phyloP scores from a whole-genome alignment of 2,888 invertebrate species.

The Schizaphis graminum region DNA sequence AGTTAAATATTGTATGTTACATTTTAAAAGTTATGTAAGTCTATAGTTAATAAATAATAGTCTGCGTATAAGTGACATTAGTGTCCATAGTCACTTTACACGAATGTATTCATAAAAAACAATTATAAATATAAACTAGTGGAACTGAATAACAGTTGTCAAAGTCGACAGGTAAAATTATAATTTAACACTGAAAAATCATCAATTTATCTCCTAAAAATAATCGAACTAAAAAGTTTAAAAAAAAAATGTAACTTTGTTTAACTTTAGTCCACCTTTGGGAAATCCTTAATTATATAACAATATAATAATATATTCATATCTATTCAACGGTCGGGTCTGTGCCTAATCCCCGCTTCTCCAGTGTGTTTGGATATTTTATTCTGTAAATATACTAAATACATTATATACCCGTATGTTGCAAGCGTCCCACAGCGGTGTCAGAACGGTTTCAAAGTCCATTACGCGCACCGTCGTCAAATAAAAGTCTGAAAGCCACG shows the following conservation, averaged over 20 bases:
- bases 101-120: background rate
- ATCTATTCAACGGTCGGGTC: background rate
- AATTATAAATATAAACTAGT: background rate
- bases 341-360: background rate
- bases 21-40: background rate
- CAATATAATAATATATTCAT: background rate
- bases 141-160: background rate
- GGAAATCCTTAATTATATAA: background rate
- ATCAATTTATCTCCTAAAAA: background rate
- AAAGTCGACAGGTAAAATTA: background rate
- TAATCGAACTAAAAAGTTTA: background rate
- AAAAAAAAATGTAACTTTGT: background rate
- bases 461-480: background rate
- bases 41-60: background rate
- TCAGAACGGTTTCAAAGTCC: slow-evolving; percentile 18
- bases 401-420: background rate
- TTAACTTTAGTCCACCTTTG: background rate
- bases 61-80: background rate
- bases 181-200: background rate
- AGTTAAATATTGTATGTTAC: background rate
- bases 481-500: background rate
- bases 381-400: slow-evolving; percentile 2
- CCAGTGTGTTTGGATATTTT: background rate
- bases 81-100: background rate
- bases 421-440: background rate